Evolutionary conservation across 2,888 invertebrate genomes (phyloP).

Genomic region (Noctua fimbriata): DNA sequence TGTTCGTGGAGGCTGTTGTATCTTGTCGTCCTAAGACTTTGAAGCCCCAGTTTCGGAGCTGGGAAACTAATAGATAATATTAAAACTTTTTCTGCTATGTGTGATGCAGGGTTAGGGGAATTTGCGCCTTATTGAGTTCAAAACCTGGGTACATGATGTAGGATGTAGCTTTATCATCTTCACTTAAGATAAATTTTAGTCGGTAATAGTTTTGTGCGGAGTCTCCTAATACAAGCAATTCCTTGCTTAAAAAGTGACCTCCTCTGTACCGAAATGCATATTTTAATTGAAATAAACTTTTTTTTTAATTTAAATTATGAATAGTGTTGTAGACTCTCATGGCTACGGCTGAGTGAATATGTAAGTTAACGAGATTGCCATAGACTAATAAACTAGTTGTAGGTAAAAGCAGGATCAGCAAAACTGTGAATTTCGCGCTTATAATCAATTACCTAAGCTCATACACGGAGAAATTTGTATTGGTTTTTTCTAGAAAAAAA

Average conservation of each 20-base stretch:
- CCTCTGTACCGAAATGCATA: too few species aligned
- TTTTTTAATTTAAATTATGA: too few species aligned
- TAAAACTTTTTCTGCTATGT: neutral
- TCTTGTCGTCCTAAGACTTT: neutral
- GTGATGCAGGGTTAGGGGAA: neutral
- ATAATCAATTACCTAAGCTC: neutral
- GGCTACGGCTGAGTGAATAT: too few species aligned
- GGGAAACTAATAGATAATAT: constrained; percentile 2
- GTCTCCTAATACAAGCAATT: too few species aligned
- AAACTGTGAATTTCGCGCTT: neutral
- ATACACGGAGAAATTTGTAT: too few species aligned
- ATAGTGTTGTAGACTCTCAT: neutral
- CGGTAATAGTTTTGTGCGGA: neutral
- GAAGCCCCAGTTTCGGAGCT: neutral
- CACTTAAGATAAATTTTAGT: neutral
- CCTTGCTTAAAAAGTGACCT: too few species aligned
- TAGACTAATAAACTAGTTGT: neutral
- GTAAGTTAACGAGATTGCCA: neutral
- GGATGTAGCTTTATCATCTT: neutral
- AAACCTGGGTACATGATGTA: neutral
- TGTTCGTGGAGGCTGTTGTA: constrained; percentile 3
- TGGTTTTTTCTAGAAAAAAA: too few species aligned
- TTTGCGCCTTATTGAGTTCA: neutral
- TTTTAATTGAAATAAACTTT: too few species aligned
- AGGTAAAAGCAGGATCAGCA: neutral